Evolutionary conservation across 2,888 invertebrate genomes (phyloP), one percentile per base, ranked within the genome.

Genomic region (Linnaemya vulpina): DNA sequence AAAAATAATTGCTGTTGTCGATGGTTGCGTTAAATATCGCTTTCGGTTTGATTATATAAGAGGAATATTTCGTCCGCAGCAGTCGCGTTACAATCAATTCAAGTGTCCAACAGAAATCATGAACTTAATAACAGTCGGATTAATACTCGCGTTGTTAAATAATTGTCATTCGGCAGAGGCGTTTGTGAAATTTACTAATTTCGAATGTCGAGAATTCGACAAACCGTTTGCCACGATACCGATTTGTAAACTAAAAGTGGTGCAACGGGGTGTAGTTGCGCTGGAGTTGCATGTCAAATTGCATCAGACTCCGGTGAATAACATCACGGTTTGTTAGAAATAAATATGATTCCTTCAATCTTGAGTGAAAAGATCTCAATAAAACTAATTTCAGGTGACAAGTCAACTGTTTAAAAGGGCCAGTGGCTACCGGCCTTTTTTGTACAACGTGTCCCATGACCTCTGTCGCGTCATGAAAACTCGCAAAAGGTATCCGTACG

Each of bases 391-490:
- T n/a, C 10, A 71, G 70, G 13, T n/a, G n/a, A 8, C 40, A 1
- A 5, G 1, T 15, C 38, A 53, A 53, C 7, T 71, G 7, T 20
- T 38, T 7, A 67, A 67, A 58, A 77, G 40, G 20, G 58, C 55
- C 22, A 73, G 17, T 38, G 76, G 79, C 11, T 86, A 78, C 67
- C 77, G 62, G 1, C 78, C 86, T 0, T 86, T 84, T 75, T 40
- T 85, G 11, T 82, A 78, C 68, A 85, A 85, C 60, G 3, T 35
- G 5, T 25, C 82, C 0, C 25, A 15, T 0, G 70, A 85, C 55
- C 78, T 78, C 75, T 85, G 85, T 20, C n/a, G 10, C 11, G 49
- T 74, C 17, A 70, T 85, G 74, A 60, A 38, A 20, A 68, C 51
- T 51, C 4, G 1, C 20, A 51, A 68, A 22, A 22, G 20, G 4